These are phyloP conservation scores for Apodemus agrarius DNA, from an alignment of 2,797 vertebrate species.

Conservation along the genomic window DNA sequence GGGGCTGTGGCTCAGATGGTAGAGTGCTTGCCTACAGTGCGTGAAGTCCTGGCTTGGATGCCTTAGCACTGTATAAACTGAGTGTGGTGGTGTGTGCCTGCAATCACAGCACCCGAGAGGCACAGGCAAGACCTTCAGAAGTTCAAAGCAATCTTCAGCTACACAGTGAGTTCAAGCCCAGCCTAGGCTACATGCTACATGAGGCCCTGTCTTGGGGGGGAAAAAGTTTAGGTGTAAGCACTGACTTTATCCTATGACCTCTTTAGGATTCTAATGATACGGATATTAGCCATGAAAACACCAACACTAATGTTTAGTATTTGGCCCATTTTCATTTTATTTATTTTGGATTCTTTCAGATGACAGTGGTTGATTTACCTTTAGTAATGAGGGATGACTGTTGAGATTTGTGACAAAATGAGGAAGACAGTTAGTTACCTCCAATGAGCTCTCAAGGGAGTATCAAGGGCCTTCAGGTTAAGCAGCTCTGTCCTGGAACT, in stretches of 20 bases:
- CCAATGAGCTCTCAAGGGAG: not conserved
- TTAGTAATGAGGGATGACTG: not conserved
- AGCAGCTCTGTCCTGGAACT: not conserved
- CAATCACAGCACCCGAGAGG: not conserved
- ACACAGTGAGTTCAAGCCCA: not conserved
- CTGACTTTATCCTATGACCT: not conserved
- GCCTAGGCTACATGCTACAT: not conserved
- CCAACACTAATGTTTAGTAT: not conserved
- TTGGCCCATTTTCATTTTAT: not conserved
- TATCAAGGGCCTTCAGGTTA: not conserved
- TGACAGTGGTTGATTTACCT: not conserved
- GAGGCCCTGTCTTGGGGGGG: not conserved
- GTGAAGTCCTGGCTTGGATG: not conserved
- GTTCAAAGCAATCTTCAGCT: not conserved
- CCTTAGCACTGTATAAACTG: not conserved
- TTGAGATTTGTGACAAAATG: not conserved
- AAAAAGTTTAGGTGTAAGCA: not conserved
- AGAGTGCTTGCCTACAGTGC: not conserved
- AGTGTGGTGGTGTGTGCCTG: not conserved
- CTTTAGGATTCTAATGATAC: not conserved
- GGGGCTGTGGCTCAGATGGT: not conserved
- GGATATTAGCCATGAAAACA: not conserved
- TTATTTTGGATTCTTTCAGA: not conserved
- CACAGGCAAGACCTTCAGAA: not conserved
- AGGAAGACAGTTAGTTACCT: not conserved